phyloP scores from a whole-genome alignment of 2,113 vertebrate species.

The Noctilio leporinus region DNA sequence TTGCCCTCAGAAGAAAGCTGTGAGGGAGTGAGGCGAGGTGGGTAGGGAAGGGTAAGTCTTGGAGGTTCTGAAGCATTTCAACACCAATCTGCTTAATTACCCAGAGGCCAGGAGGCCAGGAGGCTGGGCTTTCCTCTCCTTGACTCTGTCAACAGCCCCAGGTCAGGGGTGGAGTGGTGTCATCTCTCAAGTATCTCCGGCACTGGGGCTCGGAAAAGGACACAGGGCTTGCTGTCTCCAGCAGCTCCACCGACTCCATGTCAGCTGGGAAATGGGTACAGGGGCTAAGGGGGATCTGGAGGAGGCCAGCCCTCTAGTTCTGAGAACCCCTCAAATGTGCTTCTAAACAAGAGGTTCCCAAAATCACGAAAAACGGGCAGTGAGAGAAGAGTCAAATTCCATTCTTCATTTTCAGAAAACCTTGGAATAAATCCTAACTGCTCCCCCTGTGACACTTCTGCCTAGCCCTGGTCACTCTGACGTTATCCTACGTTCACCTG shows the following conservation, averaged over 20 bases:
- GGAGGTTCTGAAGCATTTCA: not conserved
- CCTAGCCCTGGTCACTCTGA: no score
- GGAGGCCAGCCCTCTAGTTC: not conserved
- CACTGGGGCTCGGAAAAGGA: not conserved
- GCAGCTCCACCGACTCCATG: no score
- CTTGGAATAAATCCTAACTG: not conserved
- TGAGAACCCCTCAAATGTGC: not conserved
- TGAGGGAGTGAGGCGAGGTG: not conserved
- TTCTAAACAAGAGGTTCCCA: not conserved
- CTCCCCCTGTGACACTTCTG: no score
- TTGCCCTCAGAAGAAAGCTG: not conserved
- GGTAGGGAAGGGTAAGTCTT: not conserved
- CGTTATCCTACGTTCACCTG: no score
- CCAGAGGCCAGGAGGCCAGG: not conserved
- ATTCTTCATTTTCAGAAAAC: not conserved
- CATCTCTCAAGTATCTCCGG: not conserved
- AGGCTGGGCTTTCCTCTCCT: not conserved
- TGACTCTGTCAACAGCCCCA: not conserved
- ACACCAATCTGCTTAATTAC: no score
- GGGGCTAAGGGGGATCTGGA: not conserved
- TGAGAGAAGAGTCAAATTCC: not conserved
- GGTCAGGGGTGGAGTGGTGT: not conserved
- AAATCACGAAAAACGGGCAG: not conserved
- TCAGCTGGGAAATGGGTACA: not conserved
- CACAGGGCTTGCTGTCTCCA: accelerated